Conservation (phyloP, 2,888 invertebrate genomes). For the Uloborus plumipes region DNA sequence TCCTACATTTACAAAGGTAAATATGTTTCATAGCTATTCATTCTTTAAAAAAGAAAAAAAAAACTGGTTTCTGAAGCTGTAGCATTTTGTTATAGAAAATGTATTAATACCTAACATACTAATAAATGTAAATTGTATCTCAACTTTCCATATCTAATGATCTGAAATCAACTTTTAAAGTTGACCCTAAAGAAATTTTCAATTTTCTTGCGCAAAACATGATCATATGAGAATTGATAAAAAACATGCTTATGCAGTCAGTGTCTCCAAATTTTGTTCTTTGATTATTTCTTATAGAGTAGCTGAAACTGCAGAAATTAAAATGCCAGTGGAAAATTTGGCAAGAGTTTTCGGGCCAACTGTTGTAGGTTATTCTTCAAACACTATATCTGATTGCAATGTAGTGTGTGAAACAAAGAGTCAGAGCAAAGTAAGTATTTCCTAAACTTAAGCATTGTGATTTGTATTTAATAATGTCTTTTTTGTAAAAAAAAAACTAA, state of each 20-base stretch:
- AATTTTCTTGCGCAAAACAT: neutral
- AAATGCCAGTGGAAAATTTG: conserved; percentile 92
- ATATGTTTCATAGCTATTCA: neutral
- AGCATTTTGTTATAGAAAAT: neutral
- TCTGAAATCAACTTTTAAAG: neutral
- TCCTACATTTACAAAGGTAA: conserved; percentile 88
- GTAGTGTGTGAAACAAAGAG: conserved; percentile 61
- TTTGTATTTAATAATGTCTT: neutral
- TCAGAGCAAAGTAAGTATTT: conserved; percentile 55
- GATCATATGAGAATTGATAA: neutral
- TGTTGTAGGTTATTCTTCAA: conserved; percentile 87
- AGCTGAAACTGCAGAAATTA: conserved; percentile 84
- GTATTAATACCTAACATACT: too few relatives aligned
- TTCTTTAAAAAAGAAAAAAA: neutral
- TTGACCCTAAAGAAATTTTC: neutral
- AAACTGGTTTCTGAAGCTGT: neutral
- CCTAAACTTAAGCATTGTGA: neutral
- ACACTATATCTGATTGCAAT: conserved; percentile 69
- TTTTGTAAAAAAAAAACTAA: neutral
- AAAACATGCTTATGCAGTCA: neutral
- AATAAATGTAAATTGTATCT: too few relatives aligned
- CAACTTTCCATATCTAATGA: too few relatives aligned
- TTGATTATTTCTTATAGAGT: conserved; percentile 76
- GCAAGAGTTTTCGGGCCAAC: conserved; percentile 95
- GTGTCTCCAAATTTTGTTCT: too few relatives aligned